Evolutionary conservation across 1,140 invertebrate species (phyloP), one percentile per base, ranked within the genome.

Genomic region (Macrobrachium rosenbergii): DNA sequence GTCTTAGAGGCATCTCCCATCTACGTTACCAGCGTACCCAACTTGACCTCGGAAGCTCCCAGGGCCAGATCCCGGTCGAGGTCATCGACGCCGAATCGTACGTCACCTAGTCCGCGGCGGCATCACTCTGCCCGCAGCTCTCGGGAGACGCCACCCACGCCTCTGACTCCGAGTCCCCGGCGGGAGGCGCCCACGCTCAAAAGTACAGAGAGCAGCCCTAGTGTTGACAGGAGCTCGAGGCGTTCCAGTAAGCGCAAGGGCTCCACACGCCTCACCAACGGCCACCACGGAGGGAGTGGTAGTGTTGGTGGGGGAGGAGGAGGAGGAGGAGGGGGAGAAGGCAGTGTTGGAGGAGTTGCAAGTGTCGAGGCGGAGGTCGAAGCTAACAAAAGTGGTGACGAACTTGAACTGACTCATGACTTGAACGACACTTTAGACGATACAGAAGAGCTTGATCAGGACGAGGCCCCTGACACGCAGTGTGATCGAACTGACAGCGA

Each of bases 11-110:
- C 90, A 60, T 90, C 91, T 59, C 95, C 95, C 37, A 95, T 96
- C 85, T 96, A 96, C 93, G 95, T 96, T 83, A 96, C 95, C 78
- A 95, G 95, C 81, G 94, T 94, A 91, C 91, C 94, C 92, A 91
- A 94, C 93, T 21, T 93, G 92, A 90, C 94, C 91, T 91, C 92
- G 23, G 87, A 82, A 21, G 75, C 21, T 37, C 79, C 72, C 12
- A 52, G 77, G 17, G 64, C 77, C 92, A 91, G 91, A 28, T 83
- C 87, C 8, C 81, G 81, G 10, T 88, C 92, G 92, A 90, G 93
- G 92, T 89, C 89, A 82, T 88, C 90, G 85, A 88, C 89, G 45
- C 83, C 92, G 87, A 91, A 89, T 90, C 80, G 91, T 77, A 89
- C 91, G 82, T 90, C 91, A 88, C 60, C 91, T 88, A 72, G 88